Percentiles rank a stretch among this genome's conserved stretches.
Evolutionary conservation across 2,888 invertebrate species (phyloP).

Genomic region (Leptinotarsa juncta): DNA sequence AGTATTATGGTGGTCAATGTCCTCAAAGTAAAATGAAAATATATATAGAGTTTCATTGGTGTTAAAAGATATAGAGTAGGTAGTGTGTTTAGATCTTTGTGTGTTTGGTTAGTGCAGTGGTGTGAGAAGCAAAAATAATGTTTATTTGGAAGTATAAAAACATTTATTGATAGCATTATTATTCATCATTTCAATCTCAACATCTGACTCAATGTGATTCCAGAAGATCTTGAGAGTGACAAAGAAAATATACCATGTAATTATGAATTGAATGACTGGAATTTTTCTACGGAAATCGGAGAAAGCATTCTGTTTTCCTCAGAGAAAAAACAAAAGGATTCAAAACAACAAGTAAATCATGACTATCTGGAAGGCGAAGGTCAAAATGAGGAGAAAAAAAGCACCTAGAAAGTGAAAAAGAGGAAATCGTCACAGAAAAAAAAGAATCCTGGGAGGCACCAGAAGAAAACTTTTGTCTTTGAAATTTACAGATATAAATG

Average conservation of each 20-base stretch:
- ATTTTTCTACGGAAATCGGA: slow-evolving; percentile 23
- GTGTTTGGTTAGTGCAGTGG: background rate
- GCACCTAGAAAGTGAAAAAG: background rate
- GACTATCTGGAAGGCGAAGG: slow-evolving; percentile 15
- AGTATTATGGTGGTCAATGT: slow-evolving; percentile 19
- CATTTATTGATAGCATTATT: slow-evolving; percentile 8
- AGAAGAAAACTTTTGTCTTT: slow-evolving; percentile 11
- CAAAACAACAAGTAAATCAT: slow-evolving; percentile 15
- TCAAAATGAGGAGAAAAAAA: slow-evolving; percentile 6
- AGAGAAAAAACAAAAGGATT: too few species aligned
- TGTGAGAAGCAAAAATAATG: slow-evolving; percentile 5
- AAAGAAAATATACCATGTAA: slow-evolving; percentile 16
- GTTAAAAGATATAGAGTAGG: background rate
- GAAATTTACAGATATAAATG: slow-evolving; percentile 18
- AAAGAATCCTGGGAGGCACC: slow-evolving; percentile 10
- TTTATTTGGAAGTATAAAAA: slow-evolving; percentile 5
- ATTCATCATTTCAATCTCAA: background rate
- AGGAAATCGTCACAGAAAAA: slow-evolving; percentile 18
- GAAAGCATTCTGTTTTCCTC: slow-evolving; percentile 9
- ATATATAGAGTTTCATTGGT: slow-evolving; percentile 1
- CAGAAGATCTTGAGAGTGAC: slow-evolving; percentile 19
- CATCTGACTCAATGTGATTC: background rate
- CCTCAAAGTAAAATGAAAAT: slow-evolving; percentile 9
- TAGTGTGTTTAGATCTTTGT: slow-evolving; percentile 3
- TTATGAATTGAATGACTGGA: slow-evolving; percentile 7